A percentile compares a stretch with the other conserved stretches of the same genome.
phyloP scores from a whole-genome alignment of 2,888 invertebrate genomes.

The Drosophila kanekoi region DNA sequence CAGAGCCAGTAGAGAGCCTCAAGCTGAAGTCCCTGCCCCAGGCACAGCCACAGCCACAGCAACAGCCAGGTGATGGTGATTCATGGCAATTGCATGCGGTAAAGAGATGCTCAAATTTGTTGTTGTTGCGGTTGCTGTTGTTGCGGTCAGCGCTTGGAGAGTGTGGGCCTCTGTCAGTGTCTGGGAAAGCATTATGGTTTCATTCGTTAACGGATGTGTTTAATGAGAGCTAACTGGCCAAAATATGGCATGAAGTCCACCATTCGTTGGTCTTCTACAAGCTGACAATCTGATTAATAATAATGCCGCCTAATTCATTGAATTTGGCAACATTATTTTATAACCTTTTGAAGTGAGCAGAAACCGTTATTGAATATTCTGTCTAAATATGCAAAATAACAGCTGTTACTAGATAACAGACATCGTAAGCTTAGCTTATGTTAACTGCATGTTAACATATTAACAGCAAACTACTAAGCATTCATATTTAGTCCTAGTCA shows the following conservation, averaged over 20 bases:
- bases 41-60: constrained; percentile 1
- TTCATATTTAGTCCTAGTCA: no score
- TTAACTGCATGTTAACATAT: no score
- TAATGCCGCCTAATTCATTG: no score
- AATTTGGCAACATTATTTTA: not conserved
- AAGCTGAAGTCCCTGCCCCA: constrained; percentile 8
- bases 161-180: constrained; percentile 1
- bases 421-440: not conserved
- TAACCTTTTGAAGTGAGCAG: not conserved
- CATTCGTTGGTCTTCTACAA: not conserved
- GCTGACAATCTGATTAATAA: not conserved
- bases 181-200: constrained; percentile 33
- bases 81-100: constrained; percentile 78
- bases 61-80: constrained; percentile 75
- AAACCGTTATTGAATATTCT: not conserved
- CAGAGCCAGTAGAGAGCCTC: constrained; percentile 17
- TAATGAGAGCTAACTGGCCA: constrained; percentile 53
- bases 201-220: constrained; percentile 50
- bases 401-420: no score
- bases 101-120: constrained; percentile 64
- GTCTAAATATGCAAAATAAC: not conserved
- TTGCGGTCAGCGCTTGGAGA: constrained; percentile 24
- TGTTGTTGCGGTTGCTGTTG: constrained; percentile 33
- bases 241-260: constrained; percentile 1
- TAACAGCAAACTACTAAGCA: no score